A percentile compares a stretch with the other conserved stretches of the same genome.
Conservation (phyloP, 2,797 vertebrate species). For the Phrynocephalus guinanensis region DNA sequence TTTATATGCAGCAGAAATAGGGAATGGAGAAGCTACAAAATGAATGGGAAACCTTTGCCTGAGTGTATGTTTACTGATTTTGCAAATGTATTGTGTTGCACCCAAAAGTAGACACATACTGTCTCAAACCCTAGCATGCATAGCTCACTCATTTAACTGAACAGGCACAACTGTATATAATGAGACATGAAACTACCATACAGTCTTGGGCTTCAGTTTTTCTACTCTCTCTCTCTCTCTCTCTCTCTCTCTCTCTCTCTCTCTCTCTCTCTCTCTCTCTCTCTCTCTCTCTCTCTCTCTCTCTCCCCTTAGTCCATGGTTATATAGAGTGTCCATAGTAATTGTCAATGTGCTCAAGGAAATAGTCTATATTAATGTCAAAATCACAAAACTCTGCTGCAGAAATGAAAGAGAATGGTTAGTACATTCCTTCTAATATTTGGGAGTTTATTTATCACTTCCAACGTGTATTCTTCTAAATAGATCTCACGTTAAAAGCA, state of each 20-base stretch:
- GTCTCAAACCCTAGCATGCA: not conserved
- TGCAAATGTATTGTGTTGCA: not conserved
- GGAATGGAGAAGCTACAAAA: not conserved
- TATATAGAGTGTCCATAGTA: not conserved
- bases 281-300: too few relatives aligned
- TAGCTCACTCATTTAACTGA: not conserved
- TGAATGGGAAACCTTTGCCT: not conserved
- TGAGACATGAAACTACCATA: not conserved
- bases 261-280: too few relatives aligned
- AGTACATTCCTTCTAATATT: not conserved
- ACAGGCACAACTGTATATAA: not conserved
- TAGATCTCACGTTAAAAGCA: too few relatives aligned
- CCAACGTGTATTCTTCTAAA: not conserved
- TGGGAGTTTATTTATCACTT: not conserved
- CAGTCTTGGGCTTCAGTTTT: too few relatives aligned
- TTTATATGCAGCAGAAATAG: fast-evolving
- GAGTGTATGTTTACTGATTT: not conserved
- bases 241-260: too few relatives aligned
- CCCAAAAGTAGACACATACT: too few relatives aligned
- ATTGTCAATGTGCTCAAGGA: not conserved
- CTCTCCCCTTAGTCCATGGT: not conserved
- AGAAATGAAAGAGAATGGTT: not conserved
- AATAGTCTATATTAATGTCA: not conserved
- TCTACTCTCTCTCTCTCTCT: not conserved
- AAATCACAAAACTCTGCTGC: not conserved